These are phyloP conservation scores for Ramazzottius varieornatus DNA, from an alignment of 2,888 invertebrate genomes.

Conservation along the genomic window DNA sequence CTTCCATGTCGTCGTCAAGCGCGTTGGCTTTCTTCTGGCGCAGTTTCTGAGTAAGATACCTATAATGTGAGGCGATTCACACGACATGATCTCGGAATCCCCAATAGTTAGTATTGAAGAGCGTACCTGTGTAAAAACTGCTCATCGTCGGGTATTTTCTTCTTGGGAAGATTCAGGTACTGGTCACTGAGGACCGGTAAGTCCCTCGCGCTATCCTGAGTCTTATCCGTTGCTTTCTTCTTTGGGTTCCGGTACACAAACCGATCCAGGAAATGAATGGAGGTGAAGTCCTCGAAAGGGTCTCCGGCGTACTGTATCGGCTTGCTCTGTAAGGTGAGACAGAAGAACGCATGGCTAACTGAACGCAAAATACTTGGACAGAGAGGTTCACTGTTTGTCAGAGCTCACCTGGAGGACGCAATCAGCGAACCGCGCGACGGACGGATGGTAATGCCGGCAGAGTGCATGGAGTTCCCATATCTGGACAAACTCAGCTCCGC, in stretches of 20 bases:
- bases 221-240: conserved; percentile 25
- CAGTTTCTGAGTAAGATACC: conserved; percentile 6
- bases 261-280: conserved; percentile 68
- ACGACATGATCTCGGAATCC: too few species aligned
- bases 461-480: conserved; percentile 48
- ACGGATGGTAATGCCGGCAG: conserved; percentile 57
- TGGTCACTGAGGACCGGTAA: conserved; percentile 43
- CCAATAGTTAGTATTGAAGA: too few species aligned
- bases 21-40: conserved; percentile 10
- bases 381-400: not conserved
- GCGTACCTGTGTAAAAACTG: conserved; percentile 44
- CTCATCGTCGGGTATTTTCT: conserved; percentile 67
- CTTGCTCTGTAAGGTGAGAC: conserved; percentile 23
- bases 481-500: conserved; percentile 43
- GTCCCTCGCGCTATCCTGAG: conserved; percentile 39
- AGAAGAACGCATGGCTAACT: not conserved
- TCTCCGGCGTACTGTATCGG: conserved; percentile 60
- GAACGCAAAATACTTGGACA: not conserved
- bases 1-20: conserved; percentile 35
- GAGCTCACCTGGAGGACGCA: not conserved
- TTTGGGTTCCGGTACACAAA: conserved; percentile 73
- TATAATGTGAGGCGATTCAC: too few species aligned
- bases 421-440: conserved; percentile 54
- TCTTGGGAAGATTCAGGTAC: conserved; percentile 38
- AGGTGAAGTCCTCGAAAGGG: conserved; percentile 67